Conservation (phyloP, 2,888 invertebrate genomes). For the Rhagonycha fulva region DNA sequence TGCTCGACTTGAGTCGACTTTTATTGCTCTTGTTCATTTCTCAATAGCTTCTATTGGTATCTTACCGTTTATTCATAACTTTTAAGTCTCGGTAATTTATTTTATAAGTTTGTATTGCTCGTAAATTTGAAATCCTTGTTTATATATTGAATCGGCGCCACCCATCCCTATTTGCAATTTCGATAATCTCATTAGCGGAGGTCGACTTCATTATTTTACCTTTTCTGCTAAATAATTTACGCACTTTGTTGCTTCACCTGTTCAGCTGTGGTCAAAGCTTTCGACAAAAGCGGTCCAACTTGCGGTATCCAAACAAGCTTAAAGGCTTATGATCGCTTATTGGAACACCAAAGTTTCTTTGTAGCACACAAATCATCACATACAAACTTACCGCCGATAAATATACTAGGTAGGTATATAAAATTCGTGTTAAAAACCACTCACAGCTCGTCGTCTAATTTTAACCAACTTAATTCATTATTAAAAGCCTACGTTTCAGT, state of each 20-base stretch:
- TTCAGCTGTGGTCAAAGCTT: constrained; percentile 31
- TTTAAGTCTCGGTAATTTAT: background rate
- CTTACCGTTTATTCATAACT: background rate
- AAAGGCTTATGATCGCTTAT: constrained; percentile 26
- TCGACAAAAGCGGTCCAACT: constrained; percentile 15
- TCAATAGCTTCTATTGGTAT: constrained; percentile 20
- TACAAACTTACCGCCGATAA: background rate
- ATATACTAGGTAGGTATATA: background rate
- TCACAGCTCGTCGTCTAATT: background rate
- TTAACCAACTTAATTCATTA: background rate
- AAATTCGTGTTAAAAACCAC: background rate
- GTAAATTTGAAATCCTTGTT: background rate
- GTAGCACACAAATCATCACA: constrained; percentile 1
- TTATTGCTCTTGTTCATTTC: constrained; percentile 26
- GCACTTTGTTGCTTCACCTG: constrained; percentile 41
- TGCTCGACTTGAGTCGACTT: constrained; percentile 27
- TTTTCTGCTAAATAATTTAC: constrained; percentile 45
- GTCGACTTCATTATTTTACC: background rate
- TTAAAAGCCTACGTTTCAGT: background rate
- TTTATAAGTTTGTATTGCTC: background rate
- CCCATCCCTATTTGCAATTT: background rate
- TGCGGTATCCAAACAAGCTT: constrained; percentile 26
- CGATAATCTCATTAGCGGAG: background rate
- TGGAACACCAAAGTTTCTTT: constrained; percentile 4
- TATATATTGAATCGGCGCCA: background rate